Base-by-base conservation (phyloP, 2,113 vertebrate species). In the Sebastes fasciatus region DNA sequence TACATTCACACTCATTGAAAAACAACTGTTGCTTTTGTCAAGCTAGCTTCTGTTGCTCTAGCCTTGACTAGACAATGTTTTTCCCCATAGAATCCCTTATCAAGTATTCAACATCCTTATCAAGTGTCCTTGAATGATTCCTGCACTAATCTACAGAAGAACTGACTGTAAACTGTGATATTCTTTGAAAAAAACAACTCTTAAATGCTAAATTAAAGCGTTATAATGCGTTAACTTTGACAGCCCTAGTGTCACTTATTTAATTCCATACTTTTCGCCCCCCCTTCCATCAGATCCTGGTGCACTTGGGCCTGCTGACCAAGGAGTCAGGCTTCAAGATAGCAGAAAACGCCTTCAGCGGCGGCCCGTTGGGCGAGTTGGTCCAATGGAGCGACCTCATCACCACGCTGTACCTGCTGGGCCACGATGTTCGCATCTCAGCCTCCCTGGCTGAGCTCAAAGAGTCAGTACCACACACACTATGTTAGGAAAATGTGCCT, bases 371-470 rank as follows among this genome's bases (percentile, higher is more conserved):
- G 84, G 98, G 98, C 19, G 98, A 99, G 95, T 93, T 99, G 95
- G 98, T 99, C 86, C 98, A 99, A 91, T 99, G 98, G 98, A 99
- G 98, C 91, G 98, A 99, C 94, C 97, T 99, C 95, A 99, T 99
- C 93, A 99, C 98, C 93, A 98, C 98, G 65, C 96, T 99, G 69
- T 99, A 99, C 95, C 97, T 99, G 93, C 95, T 99, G 92, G 98
- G 98, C 90, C 98, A 99, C 85, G 97, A 99, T 90, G 96, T 99
- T 82, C 95, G 95, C 86, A 98, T 99, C 95, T 99, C 98, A 8
- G 97, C 98, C 85, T 99, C 98, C 60, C 94, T 99, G 92, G 97
- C 97, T 64, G 98, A 99, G 94, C 97, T 99, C 76, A 99, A 99
- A 95, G 98, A 99, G 98, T 99, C 94, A 99, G 98, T 87, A 43